Conservation (phyloP, 1,140 invertebrate species). For the Lepidurus arcticus region DNA sequence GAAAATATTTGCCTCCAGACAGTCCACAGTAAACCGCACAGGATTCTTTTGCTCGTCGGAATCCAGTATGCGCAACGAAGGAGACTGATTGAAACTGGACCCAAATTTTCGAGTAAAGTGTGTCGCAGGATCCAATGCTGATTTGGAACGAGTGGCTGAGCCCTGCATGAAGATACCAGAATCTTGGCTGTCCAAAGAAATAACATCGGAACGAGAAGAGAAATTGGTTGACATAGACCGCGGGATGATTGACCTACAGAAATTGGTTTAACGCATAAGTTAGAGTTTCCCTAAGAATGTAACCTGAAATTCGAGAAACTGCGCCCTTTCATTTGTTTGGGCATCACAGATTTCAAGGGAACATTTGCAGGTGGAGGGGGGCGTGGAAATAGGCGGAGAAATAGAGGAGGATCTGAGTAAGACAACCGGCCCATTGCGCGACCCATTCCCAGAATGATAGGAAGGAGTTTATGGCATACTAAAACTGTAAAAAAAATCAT, state of each 20-base stretch:
- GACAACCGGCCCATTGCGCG: constrained; percentile 79
- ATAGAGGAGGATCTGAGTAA: constrained; percentile 63
- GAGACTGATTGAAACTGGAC: constrained; percentile 84
- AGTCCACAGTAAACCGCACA: constrained; percentile 52
- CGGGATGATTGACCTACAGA: constrained; percentile 74
- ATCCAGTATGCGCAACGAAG: not conserved
- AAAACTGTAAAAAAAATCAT: constrained; percentile 48
- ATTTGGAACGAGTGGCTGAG: constrained; percentile 38
- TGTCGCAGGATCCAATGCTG: constrained; percentile 65
- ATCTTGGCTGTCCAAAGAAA: constrained; percentile 44
- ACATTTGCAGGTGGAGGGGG: constrained; percentile 46
- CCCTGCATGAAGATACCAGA: constrained; percentile 28
- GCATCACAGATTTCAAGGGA: constrained; percentile 49
- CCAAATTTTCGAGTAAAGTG: constrained; percentile 89
- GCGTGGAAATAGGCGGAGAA: constrained; percentile 76
- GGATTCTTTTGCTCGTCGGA: constrained; percentile 39
- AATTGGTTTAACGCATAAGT: constrained; percentile 41
- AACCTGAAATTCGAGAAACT: constrained; percentile 33
- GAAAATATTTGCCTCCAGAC: not conserved
- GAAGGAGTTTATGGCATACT: constrained; percentile 76
- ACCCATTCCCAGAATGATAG: constrained; percentile 77
- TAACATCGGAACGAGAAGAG: constrained; percentile 52
- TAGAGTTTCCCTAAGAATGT: constrained; percentile 31
- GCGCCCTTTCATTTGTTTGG: constrained; percentile 44
- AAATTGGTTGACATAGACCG: constrained; percentile 82